A percentile compares a stretch with the other conserved stretches of the same genome.
phyloP scores from a whole-genome alignment of 2,113 vertebrate species.

The Scomber japonicus region DNA sequence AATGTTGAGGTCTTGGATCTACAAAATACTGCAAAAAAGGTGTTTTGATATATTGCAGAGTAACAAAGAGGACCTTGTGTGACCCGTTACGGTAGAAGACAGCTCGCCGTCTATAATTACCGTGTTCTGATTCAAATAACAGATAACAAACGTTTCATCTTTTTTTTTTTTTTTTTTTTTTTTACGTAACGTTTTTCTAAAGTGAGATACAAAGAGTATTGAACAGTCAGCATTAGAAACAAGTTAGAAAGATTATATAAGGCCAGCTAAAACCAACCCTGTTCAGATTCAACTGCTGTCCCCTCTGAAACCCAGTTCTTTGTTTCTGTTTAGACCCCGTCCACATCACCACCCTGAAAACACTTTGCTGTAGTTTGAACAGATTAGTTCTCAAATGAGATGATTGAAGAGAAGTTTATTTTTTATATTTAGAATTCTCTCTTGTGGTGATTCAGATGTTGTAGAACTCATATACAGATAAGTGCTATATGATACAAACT shows the following conservation, averaged over 20 bases:
- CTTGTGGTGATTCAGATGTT: too few species aligned
- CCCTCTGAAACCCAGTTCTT: slow-evolving; percentile 47
- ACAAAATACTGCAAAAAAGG: slow-evolving; percentile 84
- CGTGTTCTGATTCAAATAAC: slow-evolving; percentile 76
- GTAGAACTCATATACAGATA: too few species aligned
- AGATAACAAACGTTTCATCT: slow-evolving; percentile 55
- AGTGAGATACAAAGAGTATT: slow-evolving; percentile 86
- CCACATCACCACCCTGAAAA: slow-evolving; percentile 49
- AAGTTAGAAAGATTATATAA: slow-evolving; percentile 87
- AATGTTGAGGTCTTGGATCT: slow-evolving; percentile 76
- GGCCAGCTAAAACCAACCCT: slow-evolving; percentile 83
- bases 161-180: slow-evolving; percentile 22
- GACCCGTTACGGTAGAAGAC: slow-evolving; percentile 78
- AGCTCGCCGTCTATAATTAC: slow-evolving; percentile 74
- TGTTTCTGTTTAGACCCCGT: slow-evolving; percentile 62
- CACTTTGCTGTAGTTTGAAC: background rate
- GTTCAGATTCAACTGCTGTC: slow-evolving; percentile 55
- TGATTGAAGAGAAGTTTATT: background rate
- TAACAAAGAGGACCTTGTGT: slow-evolving; percentile 82
- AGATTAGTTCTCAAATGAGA: background rate
- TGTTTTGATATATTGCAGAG: slow-evolving; percentile 85
- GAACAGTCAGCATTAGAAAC: slow-evolving; percentile 87
- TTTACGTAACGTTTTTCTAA: slow-evolving; percentile 70
- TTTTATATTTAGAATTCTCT: too few species aligned
- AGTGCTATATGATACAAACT: too few species aligned